These are phyloP conservation scores for Thumatha senex DNA, from an alignment of 2,888 invertebrate genomes.

Conservation along the genomic window DNA sequence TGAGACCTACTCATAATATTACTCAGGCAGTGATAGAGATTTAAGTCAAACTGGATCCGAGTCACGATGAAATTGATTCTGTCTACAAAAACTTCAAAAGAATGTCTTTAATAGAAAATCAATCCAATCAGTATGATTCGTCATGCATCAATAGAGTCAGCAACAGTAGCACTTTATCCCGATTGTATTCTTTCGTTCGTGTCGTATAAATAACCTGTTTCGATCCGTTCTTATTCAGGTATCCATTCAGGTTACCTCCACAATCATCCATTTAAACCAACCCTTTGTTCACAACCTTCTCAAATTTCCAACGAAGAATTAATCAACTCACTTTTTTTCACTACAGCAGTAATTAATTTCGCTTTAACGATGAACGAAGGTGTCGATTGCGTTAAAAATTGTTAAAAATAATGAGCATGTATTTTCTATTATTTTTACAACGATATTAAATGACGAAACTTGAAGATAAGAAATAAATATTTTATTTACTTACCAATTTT, in stretches of 20 bases:
- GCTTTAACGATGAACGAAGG: slow-evolving; percentile 64
- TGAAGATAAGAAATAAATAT: slow-evolving; percentile 11
- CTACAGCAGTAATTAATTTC: slow-evolving; percentile 72
- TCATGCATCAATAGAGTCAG: slow-evolving; percentile 59
- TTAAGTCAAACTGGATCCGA: slow-evolving; percentile 57
- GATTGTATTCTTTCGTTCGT: slow-evolving; percentile 40
- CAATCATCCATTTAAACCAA: slow-evolving; percentile 41
- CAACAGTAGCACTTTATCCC: slow-evolving; percentile 50
- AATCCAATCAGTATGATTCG: slow-evolving; percentile 74
- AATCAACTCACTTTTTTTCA: slow-evolving; percentile 64
- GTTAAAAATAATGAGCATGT: slow-evolving; percentile 65
- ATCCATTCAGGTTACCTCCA: slow-evolving; percentile 26
- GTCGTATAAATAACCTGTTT: slow-evolving; percentile 28
- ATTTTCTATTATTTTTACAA: slow-evolving; percentile 51
- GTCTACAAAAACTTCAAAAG: slow-evolving; percentile 50
- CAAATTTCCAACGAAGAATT: slow-evolving; percentile 70
- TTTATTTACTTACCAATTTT: not conserved
- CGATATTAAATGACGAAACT: slow-evolving; percentile 53
- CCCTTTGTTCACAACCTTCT: slow-evolving; percentile 74
- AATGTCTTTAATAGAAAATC: slow-evolving; percentile 70
- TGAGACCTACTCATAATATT: slow-evolving; percentile 24
- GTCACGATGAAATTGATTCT: slow-evolving; percentile 64
- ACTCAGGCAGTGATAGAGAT: slow-evolving; percentile 37
- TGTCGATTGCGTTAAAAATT: slow-evolving; percentile 70
- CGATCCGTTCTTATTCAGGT: slow-evolving; percentile 17